These are phyloP conservation scores for Catocala nupta DNA, from an alignment of 2,888 invertebrate genomes.

Conservation along the genomic window DNA sequence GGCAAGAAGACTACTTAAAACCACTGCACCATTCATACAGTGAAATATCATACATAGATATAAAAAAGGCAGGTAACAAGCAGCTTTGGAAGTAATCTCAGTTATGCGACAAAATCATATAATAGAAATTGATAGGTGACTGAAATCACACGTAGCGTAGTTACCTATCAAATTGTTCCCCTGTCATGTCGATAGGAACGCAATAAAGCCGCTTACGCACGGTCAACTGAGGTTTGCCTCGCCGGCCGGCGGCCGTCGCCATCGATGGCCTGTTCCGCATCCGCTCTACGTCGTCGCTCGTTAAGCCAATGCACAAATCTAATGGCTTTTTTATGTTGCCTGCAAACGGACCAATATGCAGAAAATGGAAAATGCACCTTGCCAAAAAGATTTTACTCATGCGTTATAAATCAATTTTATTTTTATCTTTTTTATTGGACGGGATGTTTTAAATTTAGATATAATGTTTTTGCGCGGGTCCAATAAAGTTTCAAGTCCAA, in stretches of 20 bases:
- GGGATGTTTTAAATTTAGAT: slow-evolving; percentile 28
- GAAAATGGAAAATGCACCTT: slow-evolving; percentile 72
- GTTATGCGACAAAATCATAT: no score
- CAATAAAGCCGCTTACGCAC: slow-evolving; percentile 75
- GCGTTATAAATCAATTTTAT: slow-evolving; percentile 62
- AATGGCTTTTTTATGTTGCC: slow-evolving; percentile 80
- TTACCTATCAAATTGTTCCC: slow-evolving; percentile 42
- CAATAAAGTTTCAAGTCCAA: neutral
- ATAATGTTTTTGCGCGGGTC: slow-evolving; percentile 32
- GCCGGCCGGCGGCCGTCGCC: slow-evolving; percentile 1
- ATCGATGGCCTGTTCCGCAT: slow-evolving; percentile 37
- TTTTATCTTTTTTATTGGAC: slow-evolving; percentile 55
- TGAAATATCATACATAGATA: no score
- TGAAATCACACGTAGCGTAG: slow-evolving; percentile 28
- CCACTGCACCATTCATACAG: no score
- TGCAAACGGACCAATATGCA: slow-evolving; percentile 69
- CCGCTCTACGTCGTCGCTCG: slow-evolving; percentile 53
- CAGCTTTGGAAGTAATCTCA: no score
- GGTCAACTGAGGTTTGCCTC: slow-evolving; percentile 62
- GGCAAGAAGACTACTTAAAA: no score
- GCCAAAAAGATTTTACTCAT: slow-evolving; percentile 67
- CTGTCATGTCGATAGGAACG: slow-evolving; percentile 52
- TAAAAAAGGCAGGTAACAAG: no score
- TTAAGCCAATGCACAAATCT: slow-evolving; percentile 75
- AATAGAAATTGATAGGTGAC: slow-evolving; percentile 19